These are phyloP conservation scores for Zoanthus sansibaricus DNA, from an alignment of 92 coral and sea anemone species.

Conservation along the genomic window DNA sequence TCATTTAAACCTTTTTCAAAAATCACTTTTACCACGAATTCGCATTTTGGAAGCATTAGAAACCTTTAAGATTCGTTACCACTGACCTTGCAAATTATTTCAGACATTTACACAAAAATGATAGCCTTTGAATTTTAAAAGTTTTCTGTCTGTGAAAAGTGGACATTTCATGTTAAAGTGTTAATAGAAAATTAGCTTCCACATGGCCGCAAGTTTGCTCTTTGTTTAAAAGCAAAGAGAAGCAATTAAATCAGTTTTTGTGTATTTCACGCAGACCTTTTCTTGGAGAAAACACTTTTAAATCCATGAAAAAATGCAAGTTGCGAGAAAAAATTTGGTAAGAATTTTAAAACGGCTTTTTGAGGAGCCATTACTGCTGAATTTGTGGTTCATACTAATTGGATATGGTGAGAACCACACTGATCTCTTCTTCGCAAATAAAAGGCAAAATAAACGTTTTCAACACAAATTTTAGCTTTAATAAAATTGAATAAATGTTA, in stretches of 20 bases:
- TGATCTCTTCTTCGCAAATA: neutral
- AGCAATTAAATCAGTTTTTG: constrained; percentile 6
- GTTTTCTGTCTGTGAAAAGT: neutral
- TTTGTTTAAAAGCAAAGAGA: constrained; percentile 43
- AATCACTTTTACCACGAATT: neutral
- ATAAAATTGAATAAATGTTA: neutral
- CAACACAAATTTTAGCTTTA: neutral
- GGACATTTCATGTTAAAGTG: constrained; percentile 43
- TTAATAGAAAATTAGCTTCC: constrained; percentile 51
- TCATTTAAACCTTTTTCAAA: neutral
- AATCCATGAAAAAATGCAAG: neutral
- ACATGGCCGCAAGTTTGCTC: constrained; percentile 54
- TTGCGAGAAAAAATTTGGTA: neutral
- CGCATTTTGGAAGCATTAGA: neutral
- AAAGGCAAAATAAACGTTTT: neutral
- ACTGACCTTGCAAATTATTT: constrained; percentile 11
- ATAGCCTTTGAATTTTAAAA: constrained; percentile 8
- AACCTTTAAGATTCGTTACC: neutral
- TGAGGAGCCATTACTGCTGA: neutral
- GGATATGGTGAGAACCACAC: neutral
- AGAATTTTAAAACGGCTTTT: neutral
- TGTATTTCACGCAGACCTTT: neutral
- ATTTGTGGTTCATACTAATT: neutral
- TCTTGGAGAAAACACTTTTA: neutral
- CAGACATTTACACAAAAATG: neutral